Percentiles rank a stretch among this genome's conserved stretches.
Conservation (phyloP, 37 sponge, comb jelly and placozoan genomes). For the Beroe ovata region DNA sequence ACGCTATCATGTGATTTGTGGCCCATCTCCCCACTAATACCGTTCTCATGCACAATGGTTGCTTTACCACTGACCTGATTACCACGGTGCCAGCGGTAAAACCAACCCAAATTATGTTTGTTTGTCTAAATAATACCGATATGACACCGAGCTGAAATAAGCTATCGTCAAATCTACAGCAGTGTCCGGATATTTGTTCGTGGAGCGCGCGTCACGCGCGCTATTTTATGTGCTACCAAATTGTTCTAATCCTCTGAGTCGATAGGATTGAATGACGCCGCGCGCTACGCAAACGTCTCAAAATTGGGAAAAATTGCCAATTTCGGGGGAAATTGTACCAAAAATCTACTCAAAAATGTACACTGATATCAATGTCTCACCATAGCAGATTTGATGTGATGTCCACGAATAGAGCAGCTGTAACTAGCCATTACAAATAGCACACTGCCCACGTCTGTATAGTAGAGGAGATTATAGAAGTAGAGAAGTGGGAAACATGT, state of each 20-base stretch:
- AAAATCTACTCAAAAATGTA: too few species aligned
- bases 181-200: background rate
- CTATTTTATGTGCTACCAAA: constrained; percentile 9
- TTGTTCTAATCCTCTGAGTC: background rate
- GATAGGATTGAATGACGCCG: background rate
- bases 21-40: too few species aligned
- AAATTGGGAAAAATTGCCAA: too few species aligned
- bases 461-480: constrained; percentile 94
- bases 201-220: constrained; percentile 28
- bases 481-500: constrained; percentile 80
- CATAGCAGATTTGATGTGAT: constrained; percentile 71
- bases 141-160: constrained; percentile 69
- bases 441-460: constrained; percentile 88
- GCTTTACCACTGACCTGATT: constrained; percentile 36
- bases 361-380: too few species aligned
- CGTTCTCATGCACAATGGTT: too few species aligned
- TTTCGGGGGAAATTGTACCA: too few species aligned
- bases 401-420: constrained; percentile 64
- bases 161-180: background rate
- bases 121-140: constrained; percentile 82
- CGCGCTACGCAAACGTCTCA: constrained; percentile 6
- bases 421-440: constrained; percentile 79
- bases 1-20: too few species aligned
- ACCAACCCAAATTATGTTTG: constrained; percentile 85
- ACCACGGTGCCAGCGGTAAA: constrained; percentile 77